A percentile compares a stretch with the other conserved stretches of the same genome.
Evolutionary conservation across 2,113 vertebrate species (phyloP).

Genomic region (Nothoprocta pentlandii): DNA sequence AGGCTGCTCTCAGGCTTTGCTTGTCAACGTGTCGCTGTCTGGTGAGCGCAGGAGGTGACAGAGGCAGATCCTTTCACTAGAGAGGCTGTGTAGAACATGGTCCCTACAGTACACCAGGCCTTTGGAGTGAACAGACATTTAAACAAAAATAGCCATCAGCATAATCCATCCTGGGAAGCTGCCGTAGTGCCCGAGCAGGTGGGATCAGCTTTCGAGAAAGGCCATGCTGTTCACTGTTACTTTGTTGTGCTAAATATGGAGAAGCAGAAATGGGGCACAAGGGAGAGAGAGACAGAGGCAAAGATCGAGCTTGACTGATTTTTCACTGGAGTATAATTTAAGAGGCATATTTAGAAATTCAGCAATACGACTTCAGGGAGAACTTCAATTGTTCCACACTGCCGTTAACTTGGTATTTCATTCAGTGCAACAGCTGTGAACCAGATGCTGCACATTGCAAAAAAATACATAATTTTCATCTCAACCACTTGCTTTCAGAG

Average conservation of each 20-base stretch:
- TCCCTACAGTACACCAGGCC: neutral
- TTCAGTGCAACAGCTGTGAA: slow-evolving; percentile 74
- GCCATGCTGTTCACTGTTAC: neutral
- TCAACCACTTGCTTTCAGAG: slow-evolving; percentile 46
- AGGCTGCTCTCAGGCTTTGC: slow-evolving; percentile 21
- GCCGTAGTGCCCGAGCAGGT: slow-evolving; percentile 29
- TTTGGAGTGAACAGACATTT: slow-evolving; percentile 28
- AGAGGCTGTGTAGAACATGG: neutral
- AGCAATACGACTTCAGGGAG: slow-evolving; percentile 62
- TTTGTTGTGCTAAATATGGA: slow-evolving; percentile 37
- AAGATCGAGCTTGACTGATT: slow-evolving; percentile 37
- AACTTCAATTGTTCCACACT: slow-evolving; percentile 18
- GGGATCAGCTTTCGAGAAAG: neutral
- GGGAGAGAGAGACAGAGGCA: neutral
- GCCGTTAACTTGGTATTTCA: slow-evolving; percentile 61
- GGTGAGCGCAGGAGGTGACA: neutral
- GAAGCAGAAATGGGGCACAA: slow-evolving; percentile 16
- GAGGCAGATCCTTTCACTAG: neutral
- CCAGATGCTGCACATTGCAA: slow-evolving; percentile 74
- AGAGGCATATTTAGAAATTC: slow-evolving; percentile 71
- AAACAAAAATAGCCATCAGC: slow-evolving; percentile 29
- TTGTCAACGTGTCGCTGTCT: neutral
- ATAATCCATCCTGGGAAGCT: slow-evolving; percentile 12
- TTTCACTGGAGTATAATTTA: slow-evolving; percentile 63
- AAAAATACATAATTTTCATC: slow-evolving; percentile 36